Evolutionary conservation across 2,113 vertebrate species (phyloP).

Genomic region (Raja brachyura): DNA sequence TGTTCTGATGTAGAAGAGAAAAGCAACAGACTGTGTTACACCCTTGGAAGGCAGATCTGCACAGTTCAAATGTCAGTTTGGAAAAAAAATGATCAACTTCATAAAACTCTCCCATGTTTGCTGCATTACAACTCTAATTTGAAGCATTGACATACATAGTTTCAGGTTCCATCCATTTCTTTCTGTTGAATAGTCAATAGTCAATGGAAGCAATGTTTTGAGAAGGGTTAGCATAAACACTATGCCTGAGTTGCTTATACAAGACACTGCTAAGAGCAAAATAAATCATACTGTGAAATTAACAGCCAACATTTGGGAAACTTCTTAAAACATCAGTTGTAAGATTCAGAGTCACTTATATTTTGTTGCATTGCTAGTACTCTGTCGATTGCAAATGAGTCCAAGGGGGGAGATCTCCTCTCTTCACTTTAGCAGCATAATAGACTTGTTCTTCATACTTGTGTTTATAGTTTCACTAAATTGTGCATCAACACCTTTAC

Average conservation of each 20-base stretch:
- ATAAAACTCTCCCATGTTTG: conserved; percentile 23
- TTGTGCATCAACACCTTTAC: no score
- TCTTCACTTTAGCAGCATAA: neutral
- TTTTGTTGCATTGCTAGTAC: neutral
- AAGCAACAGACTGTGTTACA: conserved; percentile 33
- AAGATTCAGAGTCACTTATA: neutral
- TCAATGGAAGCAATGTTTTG: conserved; percentile 26
- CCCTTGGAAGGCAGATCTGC: conserved; percentile 34
- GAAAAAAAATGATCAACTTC: conserved; percentile 35
- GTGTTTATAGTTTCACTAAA: neutral
- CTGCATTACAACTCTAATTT: conserved; percentile 15
- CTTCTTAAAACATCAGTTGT: neutral
- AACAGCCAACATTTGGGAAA: neutral
- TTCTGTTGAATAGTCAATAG: conserved; percentile 16
- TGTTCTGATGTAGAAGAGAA: conserved; percentile 22
- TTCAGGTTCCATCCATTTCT: conserved; percentile 19
- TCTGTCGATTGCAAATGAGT: neutral
- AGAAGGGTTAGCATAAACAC: conserved; percentile 18
- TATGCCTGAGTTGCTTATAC: neutral
- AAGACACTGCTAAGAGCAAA: neutral
- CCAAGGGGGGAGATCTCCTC: conserved; percentile 5
- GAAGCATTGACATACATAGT: conserved; percentile 3
- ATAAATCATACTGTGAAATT: conserved; percentile 27
- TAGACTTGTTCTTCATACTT: neutral
- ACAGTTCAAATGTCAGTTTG: conserved; percentile 32